Base-by-base conservation (phyloP, 2,888 invertebrate genomes). In the Odontocolon sp. region DNA sequence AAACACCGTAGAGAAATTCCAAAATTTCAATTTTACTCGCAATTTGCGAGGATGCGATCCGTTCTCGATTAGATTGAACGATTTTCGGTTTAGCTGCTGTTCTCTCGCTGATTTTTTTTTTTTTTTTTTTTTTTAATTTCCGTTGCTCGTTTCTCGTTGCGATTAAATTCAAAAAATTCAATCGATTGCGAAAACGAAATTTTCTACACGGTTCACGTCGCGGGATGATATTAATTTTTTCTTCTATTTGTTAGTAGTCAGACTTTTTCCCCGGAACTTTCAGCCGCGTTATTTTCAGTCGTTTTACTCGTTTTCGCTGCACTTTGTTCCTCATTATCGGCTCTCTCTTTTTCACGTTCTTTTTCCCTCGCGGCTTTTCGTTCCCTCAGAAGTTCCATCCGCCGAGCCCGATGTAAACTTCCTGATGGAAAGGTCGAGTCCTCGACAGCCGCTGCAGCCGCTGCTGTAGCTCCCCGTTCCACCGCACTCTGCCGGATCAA, bases 231-330 rank as follows among this genome's bases (percentile, higher is more conserved):
- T 63, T n/a, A n/a, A 89, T 88, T 84, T 89, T 88, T 67, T 87
- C 85, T 79, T n/a, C 86, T 87, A 83, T 87, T 86, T 78, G 87
- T 82, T 45, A 88, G 85, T 87, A 89, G 88, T 91, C 90, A 90
- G 81, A 90, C 90, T 38, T 85, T 84, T 59, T 89, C 88, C 42
- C 83, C 87, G 52, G 79, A 80, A 14, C 71, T 78, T 61, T 81
- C 82, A 8, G 69, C 59, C 5, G 67, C 77, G 31, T 45, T 36
- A 45, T 61, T 33, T 6, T 71, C 69, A 21, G 61, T 42, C n/a
- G 73, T 50, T 69, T 78, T 78, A 50, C 61, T 59, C 68, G 78
- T 57, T 50, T 54, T 74, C 14, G 63, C 50, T 2, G 68, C 61
- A 47, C 38, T 75, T 42, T 76, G 74, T 45, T 79, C 77, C 23